Evolutionary conservation across 2,888 invertebrate genomes (phyloP).

Genomic region (Ormyrus pomaceus): DNA sequence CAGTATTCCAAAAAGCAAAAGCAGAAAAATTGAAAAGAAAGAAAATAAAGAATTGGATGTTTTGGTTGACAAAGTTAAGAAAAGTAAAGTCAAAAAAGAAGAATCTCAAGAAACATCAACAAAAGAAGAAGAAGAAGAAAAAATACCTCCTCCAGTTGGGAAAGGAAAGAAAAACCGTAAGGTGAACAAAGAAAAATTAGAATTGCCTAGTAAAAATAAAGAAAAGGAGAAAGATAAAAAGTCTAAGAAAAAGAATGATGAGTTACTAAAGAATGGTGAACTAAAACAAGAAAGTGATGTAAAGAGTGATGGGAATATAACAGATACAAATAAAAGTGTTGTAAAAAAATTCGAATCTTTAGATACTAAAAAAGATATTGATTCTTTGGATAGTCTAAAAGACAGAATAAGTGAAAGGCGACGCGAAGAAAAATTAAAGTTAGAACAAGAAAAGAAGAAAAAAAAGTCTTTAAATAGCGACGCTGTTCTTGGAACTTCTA

Average conservation of each 20-base stretch:
- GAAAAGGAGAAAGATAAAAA: constrained; percentile 62
- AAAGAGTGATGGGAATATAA: constrained; percentile 71
- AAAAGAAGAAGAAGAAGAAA: constrained; percentile 33
- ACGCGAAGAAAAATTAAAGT: constrained; percentile 71
- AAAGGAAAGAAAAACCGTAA: constrained; percentile 65
- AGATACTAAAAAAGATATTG: constrained; percentile 70
- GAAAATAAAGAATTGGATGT: constrained; percentile 59
- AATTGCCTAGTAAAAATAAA: constrained; percentile 56
- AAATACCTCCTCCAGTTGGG: constrained; percentile 22
- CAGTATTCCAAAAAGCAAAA: constrained; percentile 67
- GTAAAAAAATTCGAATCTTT: constrained; percentile 69
- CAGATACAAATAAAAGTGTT: constrained; percentile 65
- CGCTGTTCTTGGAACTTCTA: constrained; percentile 66
- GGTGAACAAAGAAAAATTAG: constrained; percentile 62
- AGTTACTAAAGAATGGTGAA: constrained; percentile 80
- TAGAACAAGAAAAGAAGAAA: constrained; percentile 70
- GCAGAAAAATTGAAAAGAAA: constrained; percentile 67
- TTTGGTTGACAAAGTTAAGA: constrained; percentile 64
- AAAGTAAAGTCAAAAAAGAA: constrained; percentile 66
- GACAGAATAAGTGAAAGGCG: constrained; percentile 72
- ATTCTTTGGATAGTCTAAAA: constrained; percentile 72
- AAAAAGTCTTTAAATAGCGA: constrained; percentile 67
- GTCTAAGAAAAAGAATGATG: constrained; percentile 66
- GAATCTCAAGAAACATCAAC: constrained; percentile 59
- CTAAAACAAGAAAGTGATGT: constrained; percentile 77